Evolutionary conservation across 2,888 invertebrate species (phyloP).

Genomic region (Diarsia brunnea): DNA sequence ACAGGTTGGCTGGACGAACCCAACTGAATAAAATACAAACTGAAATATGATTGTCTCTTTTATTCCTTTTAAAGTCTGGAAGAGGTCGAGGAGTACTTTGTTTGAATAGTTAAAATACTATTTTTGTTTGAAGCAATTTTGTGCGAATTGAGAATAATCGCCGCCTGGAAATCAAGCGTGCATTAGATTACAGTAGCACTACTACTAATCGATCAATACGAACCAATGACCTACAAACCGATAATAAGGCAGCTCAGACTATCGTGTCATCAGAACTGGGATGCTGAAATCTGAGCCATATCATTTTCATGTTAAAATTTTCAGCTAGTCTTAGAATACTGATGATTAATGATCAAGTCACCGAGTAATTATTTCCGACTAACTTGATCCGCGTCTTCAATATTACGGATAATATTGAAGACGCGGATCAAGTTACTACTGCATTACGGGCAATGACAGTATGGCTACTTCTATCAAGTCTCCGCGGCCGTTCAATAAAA

Average conservation of each 20-base stretch:
- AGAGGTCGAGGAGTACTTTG: constrained; percentile 11
- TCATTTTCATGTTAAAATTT: constrained; percentile 1
- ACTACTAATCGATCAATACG: too few relatives aligned
- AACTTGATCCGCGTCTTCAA: too few relatives aligned
- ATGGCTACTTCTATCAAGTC: neutral
- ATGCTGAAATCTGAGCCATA: neutral
- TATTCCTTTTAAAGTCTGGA: constrained; percentile 11
- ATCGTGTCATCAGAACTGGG: neutral
- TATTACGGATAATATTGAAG: neutral
- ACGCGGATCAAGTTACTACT: neutral
- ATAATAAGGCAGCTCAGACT: neutral
- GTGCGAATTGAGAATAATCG: neutral
- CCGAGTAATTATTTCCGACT: neutral
- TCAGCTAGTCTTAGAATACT: neutral
- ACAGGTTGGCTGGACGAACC: constrained; percentile 53
- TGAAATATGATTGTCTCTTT: constrained; percentile 34
- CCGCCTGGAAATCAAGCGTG: neutral
- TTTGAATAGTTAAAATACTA: constrained; percentile 19
- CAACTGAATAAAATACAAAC: constrained; percentile 59
- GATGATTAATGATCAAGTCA: neutral
- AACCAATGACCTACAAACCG: neutral
- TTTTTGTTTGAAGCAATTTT: neutral
- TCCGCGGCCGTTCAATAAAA: neutral
- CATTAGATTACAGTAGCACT: neutral
- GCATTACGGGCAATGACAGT: neutral